Percentiles rank a stretch among this genome's conserved stretches.
phyloP scores from a whole-genome alignment of 2,113 vertebrate genomes.

The Callipepla squamata region DNA sequence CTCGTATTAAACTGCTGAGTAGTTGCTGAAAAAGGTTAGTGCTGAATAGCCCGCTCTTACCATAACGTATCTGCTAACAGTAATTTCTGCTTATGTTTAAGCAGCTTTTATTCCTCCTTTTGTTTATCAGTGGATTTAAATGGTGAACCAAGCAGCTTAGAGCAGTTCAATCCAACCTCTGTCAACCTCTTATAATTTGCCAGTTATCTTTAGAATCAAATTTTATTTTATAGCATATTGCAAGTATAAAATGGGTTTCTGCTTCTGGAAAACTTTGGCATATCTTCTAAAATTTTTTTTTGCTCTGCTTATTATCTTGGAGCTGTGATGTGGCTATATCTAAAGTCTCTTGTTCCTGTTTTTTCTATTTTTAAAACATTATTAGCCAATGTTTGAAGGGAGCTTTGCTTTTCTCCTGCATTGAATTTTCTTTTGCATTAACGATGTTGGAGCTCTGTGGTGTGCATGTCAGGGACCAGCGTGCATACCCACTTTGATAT shows the following conservation, averaged over 20 bases:
- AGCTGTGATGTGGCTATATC: background rate
- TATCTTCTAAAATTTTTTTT: background rate
- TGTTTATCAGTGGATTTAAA: background rate
- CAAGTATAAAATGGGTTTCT: background rate
- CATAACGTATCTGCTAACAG: background rate
- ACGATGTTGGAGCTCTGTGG: background rate
- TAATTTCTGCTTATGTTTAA: background rate
- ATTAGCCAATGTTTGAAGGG: background rate
- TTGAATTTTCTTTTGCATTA: background rate
- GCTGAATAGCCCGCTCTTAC: background rate
- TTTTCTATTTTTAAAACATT: background rate
- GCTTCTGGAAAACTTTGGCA: background rate
- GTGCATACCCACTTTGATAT: background rate
- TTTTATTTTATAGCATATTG: background rate
- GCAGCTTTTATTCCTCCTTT: background rate
- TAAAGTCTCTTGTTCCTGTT: background rate
- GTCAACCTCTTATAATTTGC: background rate
- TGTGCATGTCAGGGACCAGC: background rate
- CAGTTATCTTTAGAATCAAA: background rate
- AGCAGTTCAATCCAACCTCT: background rate
- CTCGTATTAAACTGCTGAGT: background rate
- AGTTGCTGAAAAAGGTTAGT: background rate
- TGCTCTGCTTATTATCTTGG: background rate
- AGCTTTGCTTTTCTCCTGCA: background rate
- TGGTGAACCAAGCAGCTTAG: background rate